Evolutionary conservation across 2,888 invertebrate genomes (phyloP).

Genomic region (Ethmia dodecea): DNA sequence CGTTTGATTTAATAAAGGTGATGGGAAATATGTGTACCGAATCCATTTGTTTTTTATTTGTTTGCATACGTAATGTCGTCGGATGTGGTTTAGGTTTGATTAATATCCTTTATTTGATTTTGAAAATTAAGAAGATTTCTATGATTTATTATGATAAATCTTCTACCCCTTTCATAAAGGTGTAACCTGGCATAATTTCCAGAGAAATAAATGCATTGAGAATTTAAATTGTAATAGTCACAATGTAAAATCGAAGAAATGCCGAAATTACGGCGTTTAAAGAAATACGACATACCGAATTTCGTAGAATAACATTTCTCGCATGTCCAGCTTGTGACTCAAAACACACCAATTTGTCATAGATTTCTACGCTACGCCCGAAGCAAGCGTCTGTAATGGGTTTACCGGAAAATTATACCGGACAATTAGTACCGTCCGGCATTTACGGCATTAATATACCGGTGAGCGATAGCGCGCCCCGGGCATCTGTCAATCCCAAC

Average conservation of each 20-base stretch:
- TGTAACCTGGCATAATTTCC: too few relatives aligned
- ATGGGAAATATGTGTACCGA: conserved; percentile 23
- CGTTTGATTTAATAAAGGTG: conserved; percentile 59
- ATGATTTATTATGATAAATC: too few relatives aligned
- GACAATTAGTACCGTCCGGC: conserved; percentile 63
- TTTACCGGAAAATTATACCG: conserved; percentile 56
- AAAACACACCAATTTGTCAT: conserved; percentile 33
- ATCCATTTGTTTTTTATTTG: conserved; percentile 38
- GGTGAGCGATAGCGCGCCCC: conserved; percentile 57
- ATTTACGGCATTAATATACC: conserved; percentile 52
- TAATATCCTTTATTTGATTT: too few relatives aligned
- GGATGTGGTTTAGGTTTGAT: too few relatives aligned
- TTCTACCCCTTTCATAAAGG: too few relatives aligned
- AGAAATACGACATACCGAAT: too few relatives aligned
- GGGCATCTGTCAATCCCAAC: conserved; percentile 44
- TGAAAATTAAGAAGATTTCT: too few relatives aligned
- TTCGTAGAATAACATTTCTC: too few relatives aligned
- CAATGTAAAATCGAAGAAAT: too few relatives aligned
- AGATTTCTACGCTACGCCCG: conserved; percentile 44
- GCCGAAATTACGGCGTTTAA: too few relatives aligned
- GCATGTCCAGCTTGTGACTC: conserved; percentile 19
- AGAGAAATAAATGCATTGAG: too few relatives aligned
- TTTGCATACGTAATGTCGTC: conserved; percentile 37
- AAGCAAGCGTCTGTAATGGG: conserved; percentile 49
- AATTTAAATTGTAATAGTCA: too few relatives aligned